Base-by-base conservation (phyloP, 2,797 vertebrate genomes). In the Schizothorax lantsangensis region DNA sequence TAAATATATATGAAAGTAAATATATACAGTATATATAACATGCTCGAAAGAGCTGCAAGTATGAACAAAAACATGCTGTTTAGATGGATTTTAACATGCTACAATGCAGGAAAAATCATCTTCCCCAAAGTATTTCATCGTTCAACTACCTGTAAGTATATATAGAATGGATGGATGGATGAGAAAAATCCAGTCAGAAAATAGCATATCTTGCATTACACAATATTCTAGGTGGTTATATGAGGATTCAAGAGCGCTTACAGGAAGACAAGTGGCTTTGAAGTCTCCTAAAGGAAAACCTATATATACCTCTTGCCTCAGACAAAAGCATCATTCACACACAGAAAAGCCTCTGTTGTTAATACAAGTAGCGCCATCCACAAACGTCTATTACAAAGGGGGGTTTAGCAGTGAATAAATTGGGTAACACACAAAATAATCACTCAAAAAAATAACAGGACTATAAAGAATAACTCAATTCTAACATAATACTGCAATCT, bases 161-260 rank as follows among this genome's bases (percentile, higher is more conserved):
- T 45, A 45, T 45, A 6, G 64, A 47, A n/a, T 14, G 9, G 19
- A 49, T 19, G 7, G 36, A 52, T 17, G 26, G 64, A 43, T 38
- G 26, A 21, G 26, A 33, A 69, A 59, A 30, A 59, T 36, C 17
- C 38, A 72, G 26, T 26, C 38, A 83, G 11, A 14, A 74, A 47
- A 83, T n/a, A 62, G 19, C 26, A 45, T 15, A 6, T 33, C 19
- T 73, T 21, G 23, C n/a, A 54, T 83, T 83, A 38, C 36, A 71
- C 47, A 54, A 19, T 82, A 82, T 62, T 47, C 17, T 47, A 57
- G n/a, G n/a, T 83, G 36, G 69, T 73, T 74, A 74, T 74, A 74
- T 49, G 62, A 57, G 59, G 45, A 54, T 68, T 71, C 36, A 71
- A 54, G 74, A 26, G 73, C 23, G 40, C 59, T 64, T 84, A 68